phyloP scores from a whole-genome alignment of 2,113 vertebrate genomes.

The Muscicapa adusta region DNA sequence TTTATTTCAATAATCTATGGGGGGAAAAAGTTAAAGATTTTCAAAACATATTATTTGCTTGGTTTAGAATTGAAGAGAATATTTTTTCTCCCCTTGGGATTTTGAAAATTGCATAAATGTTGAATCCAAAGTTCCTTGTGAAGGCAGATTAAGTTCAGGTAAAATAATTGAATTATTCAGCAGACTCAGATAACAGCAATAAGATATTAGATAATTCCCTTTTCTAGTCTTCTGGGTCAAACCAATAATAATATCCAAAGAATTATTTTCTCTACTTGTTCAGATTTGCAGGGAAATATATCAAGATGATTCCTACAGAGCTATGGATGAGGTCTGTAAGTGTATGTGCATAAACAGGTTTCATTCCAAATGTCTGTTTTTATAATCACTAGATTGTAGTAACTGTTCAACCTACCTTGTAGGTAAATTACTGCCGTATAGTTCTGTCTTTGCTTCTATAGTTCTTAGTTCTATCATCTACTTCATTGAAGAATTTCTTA shows the following conservation, averaged over 20 bases:
- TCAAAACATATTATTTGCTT: not conserved
- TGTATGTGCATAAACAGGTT: not conserved
- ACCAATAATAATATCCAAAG: not conserved
- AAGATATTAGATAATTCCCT: not conserved
- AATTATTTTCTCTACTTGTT: not conserved
- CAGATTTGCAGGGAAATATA: not conserved
- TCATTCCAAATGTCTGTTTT: not conserved
- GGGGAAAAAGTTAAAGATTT: not conserved
- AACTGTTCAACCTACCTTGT: not conserved
- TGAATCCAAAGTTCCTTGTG: not conserved
- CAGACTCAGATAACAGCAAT: not conserved
- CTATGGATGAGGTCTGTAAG: not conserved
- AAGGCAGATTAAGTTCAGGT: not conserved
- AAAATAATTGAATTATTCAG: not conserved
- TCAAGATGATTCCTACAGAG: not conserved
- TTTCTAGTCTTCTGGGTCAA: not conserved
- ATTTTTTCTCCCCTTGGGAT: not conserved
- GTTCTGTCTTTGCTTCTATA: not conserved
- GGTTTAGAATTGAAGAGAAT: not conserved
- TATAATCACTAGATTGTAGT: not conserved
- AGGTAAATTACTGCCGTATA: not conserved
- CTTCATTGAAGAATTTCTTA: not conserved
- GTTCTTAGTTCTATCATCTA: not conserved
- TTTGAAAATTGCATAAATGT: not conserved
- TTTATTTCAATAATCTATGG: not conserved